phyloP scores from a whole-genome alignment of 2,113 vertebrate species.

The Leucopsar rothschildi region DNA sequence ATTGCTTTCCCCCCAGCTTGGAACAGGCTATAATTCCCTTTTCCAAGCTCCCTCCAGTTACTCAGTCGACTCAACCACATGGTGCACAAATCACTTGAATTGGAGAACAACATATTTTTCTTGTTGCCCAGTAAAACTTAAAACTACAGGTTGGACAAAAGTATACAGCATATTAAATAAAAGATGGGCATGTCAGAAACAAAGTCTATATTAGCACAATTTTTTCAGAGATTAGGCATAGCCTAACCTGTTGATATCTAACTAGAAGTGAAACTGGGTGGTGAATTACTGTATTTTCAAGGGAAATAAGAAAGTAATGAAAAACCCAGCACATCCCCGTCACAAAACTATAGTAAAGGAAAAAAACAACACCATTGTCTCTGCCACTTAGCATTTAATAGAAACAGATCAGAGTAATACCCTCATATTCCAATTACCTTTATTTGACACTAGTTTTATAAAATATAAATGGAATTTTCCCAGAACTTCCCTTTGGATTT shows the following conservation, averaged over 20 bases:
- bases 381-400: not conserved
- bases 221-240: not conserved
- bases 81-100: not conserved
- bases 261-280: not conserved
- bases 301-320: not conserved
- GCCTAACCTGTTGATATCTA: not conserved
- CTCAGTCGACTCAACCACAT: not conserved
- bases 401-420: not conserved
- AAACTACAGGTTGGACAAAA: not conserved
- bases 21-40: not conserved
- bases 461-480: not conserved
- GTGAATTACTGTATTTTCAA: not conserved
- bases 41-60: not conserved
- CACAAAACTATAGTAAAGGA: not conserved
- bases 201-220: not conserved
- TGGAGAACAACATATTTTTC: not conserved
- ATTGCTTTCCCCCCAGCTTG: rapidly evolving
- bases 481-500: not conserved
- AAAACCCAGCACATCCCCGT: rapidly evolving
- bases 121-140: not conserved
- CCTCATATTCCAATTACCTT: not conserved
- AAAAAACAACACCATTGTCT: not conserved
- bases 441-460: not conserved
- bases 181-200: not conserved
- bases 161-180: not conserved